A percentile compares a stretch with the other conserved stretches of the same genome.
Evolutionary conservation across 2,113 vertebrate genomes (phyloP).

Genomic region (Plectropomus leopardus): DNA sequence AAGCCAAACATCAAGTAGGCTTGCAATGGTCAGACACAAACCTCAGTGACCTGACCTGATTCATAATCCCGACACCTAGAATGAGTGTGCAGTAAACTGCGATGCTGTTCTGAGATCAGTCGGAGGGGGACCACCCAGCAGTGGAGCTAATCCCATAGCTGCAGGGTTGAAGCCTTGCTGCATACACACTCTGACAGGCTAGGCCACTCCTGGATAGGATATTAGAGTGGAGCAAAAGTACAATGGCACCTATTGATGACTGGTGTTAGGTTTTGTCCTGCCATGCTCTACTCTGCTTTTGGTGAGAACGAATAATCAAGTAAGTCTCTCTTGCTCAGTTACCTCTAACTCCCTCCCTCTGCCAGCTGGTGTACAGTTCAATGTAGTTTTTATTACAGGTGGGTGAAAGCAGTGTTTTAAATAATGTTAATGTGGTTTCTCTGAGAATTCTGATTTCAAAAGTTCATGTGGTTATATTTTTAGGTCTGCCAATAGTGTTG

Average conservation of each 20-base stretch:
- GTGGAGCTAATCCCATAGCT: constrained; percentile 72
- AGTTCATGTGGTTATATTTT: too few species aligned
- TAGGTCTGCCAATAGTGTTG: too few species aligned
- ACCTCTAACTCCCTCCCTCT: constrained; percentile 15
- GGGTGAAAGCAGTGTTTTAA: constrained; percentile 5
- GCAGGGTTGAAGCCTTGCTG: constrained; percentile 62
- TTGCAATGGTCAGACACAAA: background rate
- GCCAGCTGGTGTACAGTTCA: constrained; percentile 40
- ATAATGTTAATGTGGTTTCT: constrained; percentile 26
- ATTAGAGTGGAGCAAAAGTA: constrained; percentile 60
- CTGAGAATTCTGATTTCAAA: background rate
- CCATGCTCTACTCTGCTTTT: constrained; percentile 45
- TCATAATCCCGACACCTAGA: constrained; percentile 47
- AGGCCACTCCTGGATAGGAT: constrained; percentile 65
- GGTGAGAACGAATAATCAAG: constrained; percentile 45
- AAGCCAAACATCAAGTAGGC: background rate
- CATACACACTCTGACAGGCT: constrained; percentile 60
- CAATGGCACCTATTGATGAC: constrained; percentile 75
- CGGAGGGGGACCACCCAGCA: constrained; percentile 76
- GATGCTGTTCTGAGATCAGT: constrained; percentile 63
- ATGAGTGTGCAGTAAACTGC: constrained; percentile 25
- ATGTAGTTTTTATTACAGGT: constrained; percentile 31
- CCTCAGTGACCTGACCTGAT: constrained; percentile 36
- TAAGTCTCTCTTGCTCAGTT: constrained; percentile 24
- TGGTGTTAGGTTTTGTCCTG: constrained; percentile 56